Percentiles rank a stretch among this genome's conserved stretches.
phyloP scores from a whole-genome alignment of 2,797 vertebrate genomes.

The Setipinna tenuifilis region DNA sequence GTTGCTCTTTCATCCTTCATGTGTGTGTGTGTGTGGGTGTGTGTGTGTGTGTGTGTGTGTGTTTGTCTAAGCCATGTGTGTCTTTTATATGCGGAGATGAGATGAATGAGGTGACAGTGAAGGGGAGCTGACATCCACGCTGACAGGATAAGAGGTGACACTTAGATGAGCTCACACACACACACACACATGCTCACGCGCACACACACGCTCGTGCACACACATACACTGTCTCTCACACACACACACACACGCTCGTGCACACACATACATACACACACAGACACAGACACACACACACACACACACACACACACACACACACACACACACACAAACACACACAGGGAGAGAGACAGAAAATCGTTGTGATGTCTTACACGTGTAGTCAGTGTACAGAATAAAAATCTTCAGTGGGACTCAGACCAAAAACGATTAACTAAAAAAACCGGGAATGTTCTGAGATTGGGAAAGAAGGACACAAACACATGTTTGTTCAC shows the following conservation, averaged over 20 bases:
- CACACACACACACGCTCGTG: too few relatives aligned
- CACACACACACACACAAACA: too few relatives aligned
- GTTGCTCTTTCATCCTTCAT: slow-evolving; percentile 9
- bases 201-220: too few relatives aligned
- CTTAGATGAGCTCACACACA: too few relatives aligned
- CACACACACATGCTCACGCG: too few relatives aligned
- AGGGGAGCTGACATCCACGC: neutral
- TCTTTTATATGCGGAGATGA: neutral
- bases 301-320: too few relatives aligned
- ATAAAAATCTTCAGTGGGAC: neutral
- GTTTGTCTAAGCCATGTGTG: neutral
- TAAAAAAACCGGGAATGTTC: neutral
- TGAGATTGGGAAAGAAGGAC: neutral
- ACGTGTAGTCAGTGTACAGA: neutral
- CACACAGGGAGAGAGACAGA: neutral
- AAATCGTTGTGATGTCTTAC: neutral
- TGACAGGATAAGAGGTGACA: neutral
- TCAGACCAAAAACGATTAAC: neutral
- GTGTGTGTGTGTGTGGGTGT: too few relatives aligned
- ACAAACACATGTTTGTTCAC: neutral
- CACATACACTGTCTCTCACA: too few relatives aligned
- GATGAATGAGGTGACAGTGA: neutral
- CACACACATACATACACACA: neutral
- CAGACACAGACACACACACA: too few relatives aligned
- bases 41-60: too few relatives aligned